Evolutionary conservation across 2,888 invertebrate genomes (phyloP).

Genomic region (Perizoma affinitatum): DNA sequence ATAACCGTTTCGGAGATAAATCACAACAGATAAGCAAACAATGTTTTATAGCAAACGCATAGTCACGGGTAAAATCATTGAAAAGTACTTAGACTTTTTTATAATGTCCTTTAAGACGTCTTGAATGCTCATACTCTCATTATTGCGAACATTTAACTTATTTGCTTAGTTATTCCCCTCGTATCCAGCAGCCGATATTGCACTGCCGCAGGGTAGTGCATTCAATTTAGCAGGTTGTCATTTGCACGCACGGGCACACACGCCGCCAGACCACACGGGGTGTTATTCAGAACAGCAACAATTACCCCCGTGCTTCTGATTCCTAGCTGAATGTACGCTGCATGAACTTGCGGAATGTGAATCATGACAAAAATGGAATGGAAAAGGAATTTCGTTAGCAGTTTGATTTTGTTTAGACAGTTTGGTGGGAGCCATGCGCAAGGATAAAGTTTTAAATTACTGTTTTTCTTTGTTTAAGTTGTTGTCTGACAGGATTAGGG

Average conservation of each 20-base stretch:
- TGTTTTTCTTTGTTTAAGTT: neutral
- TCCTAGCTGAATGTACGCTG: slow-evolving; percentile 12
- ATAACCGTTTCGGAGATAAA: no score
- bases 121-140: no score
- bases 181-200: slow-evolving; percentile 19
- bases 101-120: no score
- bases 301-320: slow-evolving; percentile 32
- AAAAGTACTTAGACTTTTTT: no score
- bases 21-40: no score
- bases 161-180: slow-evolving; percentile 18
- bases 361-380: slow-evolving; percentile 9
- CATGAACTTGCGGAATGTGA: slow-evolving; percentile 17
- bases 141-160: slow-evolving; percentile 7
- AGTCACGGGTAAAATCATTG: no score
- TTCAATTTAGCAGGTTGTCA: slow-evolving; percentile 72
- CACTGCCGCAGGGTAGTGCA: slow-evolving; percentile 42
- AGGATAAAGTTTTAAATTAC: neutral
- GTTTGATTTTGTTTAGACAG: neutral
- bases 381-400: slow-evolving; percentile 3
- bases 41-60: no score
- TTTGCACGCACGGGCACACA: slow-evolving; percentile 54
- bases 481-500: neutral
- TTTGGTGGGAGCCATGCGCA: slow-evolving; percentile 7
- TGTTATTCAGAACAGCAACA: slow-evolving; percentile 47
- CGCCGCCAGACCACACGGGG: slow-evolving; percentile 44